These are phyloP conservation scores for Discoglossus pictus DNA, from an alignment of 2,797 vertebrate genomes.

Conservation along the genomic window DNA sequence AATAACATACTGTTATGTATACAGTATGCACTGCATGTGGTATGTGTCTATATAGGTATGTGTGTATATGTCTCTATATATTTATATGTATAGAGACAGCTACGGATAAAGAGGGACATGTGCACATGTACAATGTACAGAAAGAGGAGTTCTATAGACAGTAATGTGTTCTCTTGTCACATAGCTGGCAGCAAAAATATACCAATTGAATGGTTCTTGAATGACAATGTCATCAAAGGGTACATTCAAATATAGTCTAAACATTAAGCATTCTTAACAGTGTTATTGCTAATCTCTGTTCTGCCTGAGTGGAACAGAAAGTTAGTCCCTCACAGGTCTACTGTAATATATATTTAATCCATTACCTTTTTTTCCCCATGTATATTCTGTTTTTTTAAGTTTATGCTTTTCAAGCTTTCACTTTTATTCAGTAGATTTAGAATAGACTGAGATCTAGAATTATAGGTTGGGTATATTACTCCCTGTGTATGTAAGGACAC, in stretches of 20 bases:
- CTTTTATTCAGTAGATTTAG: background rate
- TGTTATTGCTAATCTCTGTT: constrained; percentile 11
- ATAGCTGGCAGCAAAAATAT: background rate
- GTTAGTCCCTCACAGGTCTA: constrained; percentile 8
- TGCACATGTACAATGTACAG: constrained; percentile 16
- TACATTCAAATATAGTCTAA: no score
- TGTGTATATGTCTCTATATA: constrained; percentile 17
- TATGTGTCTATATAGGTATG: constrained; percentile 15
- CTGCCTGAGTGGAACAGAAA: background rate
- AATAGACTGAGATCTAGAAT: constrained; percentile 7
- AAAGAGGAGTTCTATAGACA: background rate
- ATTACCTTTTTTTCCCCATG: background rate
- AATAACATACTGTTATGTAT: background rate
- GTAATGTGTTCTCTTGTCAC: no score
- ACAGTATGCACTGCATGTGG: constrained; percentile 28
- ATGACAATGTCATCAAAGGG: no score
- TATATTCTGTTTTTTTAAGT: background rate
- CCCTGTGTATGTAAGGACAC: constrained; percentile 1
- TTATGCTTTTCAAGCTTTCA: constrained; percentile 1
- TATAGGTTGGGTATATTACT: background rate
- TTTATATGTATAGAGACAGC: constrained; percentile 21
- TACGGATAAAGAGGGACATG: constrained; percentile 11
- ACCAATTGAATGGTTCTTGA: background rate
- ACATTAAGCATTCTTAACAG: constrained; percentile 11
- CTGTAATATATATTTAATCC: constrained; percentile 3